Evolutionary conservation across 2,797 vertebrate species (phyloP).

Genomic region (Rhincodon typus): DNA sequence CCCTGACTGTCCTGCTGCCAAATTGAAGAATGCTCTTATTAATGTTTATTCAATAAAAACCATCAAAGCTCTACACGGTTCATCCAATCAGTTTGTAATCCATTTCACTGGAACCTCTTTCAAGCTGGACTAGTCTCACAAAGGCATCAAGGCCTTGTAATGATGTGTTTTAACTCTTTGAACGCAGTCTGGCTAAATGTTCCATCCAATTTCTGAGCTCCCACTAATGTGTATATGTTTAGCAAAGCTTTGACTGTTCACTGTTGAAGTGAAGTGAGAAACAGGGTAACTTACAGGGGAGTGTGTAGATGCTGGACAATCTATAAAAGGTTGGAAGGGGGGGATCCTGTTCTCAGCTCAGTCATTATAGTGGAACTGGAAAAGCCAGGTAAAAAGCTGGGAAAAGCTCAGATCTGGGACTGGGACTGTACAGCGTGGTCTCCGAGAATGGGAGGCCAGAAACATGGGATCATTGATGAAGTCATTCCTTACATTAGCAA

Average conservation of each 20-base stretch:
- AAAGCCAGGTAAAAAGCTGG: background rate
- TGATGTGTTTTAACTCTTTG: background rate
- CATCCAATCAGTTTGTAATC: conserved; percentile 18
- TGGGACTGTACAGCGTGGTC: background rate
- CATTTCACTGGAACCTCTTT: background rate
- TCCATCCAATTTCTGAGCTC: background rate
- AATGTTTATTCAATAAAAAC: conserved; percentile 35
- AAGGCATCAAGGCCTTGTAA: background rate
- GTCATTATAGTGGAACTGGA: background rate
- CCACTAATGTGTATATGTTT: background rate
- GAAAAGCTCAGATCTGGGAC: background rate
- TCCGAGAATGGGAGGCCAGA: background rate
- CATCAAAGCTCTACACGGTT: background rate
- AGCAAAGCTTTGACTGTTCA: background rate
- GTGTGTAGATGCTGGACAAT: background rate
- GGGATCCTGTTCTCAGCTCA: background rate
- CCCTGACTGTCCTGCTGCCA: background rate
- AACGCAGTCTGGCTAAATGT: background rate
- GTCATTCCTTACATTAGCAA: too few relatives aligned
- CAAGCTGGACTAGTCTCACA: background rate
- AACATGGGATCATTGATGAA: too few relatives aligned
- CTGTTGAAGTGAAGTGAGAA: background rate
- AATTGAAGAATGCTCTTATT: conserved; percentile 28
- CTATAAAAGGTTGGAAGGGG: background rate
- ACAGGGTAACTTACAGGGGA: background rate